phyloP scores from a whole-genome alignment of 2,888 invertebrate genomes.

The Drosophila suboccidentalis region DNA sequence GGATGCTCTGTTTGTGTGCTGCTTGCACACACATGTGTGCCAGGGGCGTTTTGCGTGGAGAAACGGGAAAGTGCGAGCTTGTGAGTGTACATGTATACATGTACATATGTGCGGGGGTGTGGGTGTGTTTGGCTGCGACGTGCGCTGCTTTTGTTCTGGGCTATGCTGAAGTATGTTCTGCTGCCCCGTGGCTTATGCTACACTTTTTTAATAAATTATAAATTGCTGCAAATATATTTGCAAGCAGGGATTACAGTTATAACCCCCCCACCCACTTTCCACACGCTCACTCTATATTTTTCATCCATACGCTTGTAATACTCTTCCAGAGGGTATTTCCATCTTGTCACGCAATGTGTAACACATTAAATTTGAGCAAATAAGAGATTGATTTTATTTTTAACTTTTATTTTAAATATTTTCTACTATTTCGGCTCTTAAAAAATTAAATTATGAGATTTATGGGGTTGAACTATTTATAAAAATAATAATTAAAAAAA shows the following conservation, averaged over 20 bases:
- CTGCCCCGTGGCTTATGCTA: constrained; percentile 70
- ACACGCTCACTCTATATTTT: constrained; percentile 15
- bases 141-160: constrained; percentile 66
- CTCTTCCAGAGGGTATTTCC: neutral
- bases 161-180: constrained; percentile 28
- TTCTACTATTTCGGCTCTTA: too few species aligned
- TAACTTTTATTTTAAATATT: too few species aligned
- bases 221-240: constrained; percentile 81
- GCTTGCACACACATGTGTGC: constrained; percentile 59
- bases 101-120: constrained; percentile 16
- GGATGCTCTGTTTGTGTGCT: constrained; percentile 54
- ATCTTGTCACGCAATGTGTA: neutral
- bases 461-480: too few species aligned
- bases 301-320: constrained; percentile 1
- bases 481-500: too few species aligned
- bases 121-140: constrained; percentile 27
- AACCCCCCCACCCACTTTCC: neutral
- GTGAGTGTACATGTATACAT: constrained; percentile 5
- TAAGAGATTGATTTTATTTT: too few species aligned
- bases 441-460: too few species aligned
- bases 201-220: constrained; percentile 81
- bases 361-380: neutral
- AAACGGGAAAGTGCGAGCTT: constrained; percentile 10
- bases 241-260: constrained; percentile 78
- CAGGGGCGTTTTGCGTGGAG: constrained; percentile 32